Conservation (phyloP, 2,888 invertebrate species). For the Alsophila aescularia region DNA sequence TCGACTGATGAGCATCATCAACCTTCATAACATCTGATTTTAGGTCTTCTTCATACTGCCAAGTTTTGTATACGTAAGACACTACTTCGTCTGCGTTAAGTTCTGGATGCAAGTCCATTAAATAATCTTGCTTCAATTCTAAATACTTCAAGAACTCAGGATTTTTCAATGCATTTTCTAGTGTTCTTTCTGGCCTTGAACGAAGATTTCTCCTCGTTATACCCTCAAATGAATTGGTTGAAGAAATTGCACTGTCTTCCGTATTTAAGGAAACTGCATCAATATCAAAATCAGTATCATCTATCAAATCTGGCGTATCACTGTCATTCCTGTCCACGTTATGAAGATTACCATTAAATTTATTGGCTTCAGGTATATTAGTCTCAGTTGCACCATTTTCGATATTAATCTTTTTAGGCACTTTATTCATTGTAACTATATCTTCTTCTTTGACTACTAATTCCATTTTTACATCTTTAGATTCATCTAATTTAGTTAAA, state of each 20-base stretch:
- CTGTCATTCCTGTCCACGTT: slow-evolving; percentile 6
- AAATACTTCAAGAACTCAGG: slow-evolving; percentile 77
- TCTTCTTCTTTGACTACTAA: neutral
- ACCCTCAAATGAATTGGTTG: slow-evolving; percentile 30
- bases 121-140: slow-evolving; percentile 71
- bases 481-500: neutral
- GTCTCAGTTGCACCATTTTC: slow-evolving; percentile 12
- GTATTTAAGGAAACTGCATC: slow-evolving; percentile 47
- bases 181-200: slow-evolving; percentile 32
- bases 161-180: slow-evolving; percentile 48
- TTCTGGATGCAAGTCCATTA: slow-evolving; percentile 79
- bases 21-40: slow-evolving; percentile 60
- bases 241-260: slow-evolving; percentile 48
- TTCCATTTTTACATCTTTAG: neutral
- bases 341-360: slow-evolving; percentile 21
- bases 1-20: slow-evolving; percentile 51
- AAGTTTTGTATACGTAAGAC: slow-evolving; percentile 76
- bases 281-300: slow-evolving; percentile 41
- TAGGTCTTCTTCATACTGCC: slow-evolving; percentile 70
- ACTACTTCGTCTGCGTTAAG: slow-evolving; percentile 70
- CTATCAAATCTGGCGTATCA: slow-evolving; percentile 24
- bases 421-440: neutral
- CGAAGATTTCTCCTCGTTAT: slow-evolving; percentile 47
- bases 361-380: slow-evolving; percentile 18
- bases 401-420: slow-evolving; percentile 2